Evolutionary conservation across 2,888 invertebrate genomes (phyloP).

Genomic region (Aromia moschata): DNA sequence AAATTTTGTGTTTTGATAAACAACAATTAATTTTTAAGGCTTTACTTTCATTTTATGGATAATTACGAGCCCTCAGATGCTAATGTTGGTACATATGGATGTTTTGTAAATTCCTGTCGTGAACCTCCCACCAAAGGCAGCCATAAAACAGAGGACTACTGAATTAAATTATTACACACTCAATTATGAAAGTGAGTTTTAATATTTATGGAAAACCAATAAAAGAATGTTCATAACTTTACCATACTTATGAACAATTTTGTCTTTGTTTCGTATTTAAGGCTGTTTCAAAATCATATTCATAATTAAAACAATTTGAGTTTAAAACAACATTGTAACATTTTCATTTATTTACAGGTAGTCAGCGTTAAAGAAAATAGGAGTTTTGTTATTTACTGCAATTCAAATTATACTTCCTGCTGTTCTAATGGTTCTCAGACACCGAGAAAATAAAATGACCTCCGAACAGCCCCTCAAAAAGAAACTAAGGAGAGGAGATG

Average conservation of each 20-base stretch:
- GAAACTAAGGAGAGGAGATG: constrained; percentile 74
- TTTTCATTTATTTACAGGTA: neutral
- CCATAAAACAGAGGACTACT: constrained; percentile 46
- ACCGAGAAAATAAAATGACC: constrained; percentile 71
- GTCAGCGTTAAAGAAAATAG: neutral
- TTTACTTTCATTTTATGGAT: constrained; percentile 13
- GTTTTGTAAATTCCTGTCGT: neutral
- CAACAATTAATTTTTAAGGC: constrained; percentile 25
- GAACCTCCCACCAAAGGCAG: neutral
- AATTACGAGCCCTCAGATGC: neutral
- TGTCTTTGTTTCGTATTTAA: too few relatives aligned
- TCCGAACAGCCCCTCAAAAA: constrained; percentile 87
- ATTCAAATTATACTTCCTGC: neutral
- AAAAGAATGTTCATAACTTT: neutral
- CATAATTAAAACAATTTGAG: too few relatives aligned
- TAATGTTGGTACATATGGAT: neutral
- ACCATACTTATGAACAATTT: neutral
- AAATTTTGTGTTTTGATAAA: constrained; percentile 40
- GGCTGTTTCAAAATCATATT: too few relatives aligned
- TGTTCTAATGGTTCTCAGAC: constrained; percentile 73
- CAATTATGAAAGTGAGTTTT: constrained; percentile 46
- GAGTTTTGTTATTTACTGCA: neutral
- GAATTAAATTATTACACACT: constrained; percentile 51
- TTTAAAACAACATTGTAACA: neutral
- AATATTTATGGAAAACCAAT: constrained; percentile 21